Base-by-base conservation (phyloP, 1,140 invertebrate species). In the Laodelphax striatellus region DNA sequence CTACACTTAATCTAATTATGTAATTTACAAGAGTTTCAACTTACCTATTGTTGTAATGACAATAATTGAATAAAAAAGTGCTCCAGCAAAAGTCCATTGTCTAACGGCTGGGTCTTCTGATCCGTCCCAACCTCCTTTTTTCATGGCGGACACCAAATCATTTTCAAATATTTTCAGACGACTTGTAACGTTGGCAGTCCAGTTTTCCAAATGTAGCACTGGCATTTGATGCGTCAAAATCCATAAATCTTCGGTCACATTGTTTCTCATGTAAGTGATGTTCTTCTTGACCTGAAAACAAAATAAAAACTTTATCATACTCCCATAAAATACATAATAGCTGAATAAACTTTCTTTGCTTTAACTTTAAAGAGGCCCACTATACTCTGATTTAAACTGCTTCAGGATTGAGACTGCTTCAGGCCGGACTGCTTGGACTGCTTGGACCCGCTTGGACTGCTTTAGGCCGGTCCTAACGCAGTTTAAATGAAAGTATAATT, bases 11-110 rank as follows among this genome's bases (percentile, higher is more conserved):
- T 28, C 6, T 28, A 28, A 4, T 28, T 4, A 28, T 28, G 24
- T n/a, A 28, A 28, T 28, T 28, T 6, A 2, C 6, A 6, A 28
- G 24, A 2, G 6, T 28, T 28, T 28, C 2, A 28, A 28, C 24
- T 83, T 71, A 94, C 94, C 94, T 57, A 96, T 97, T 19, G 93
- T 97, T 0, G 94, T 97, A 68, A 97, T 97, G 52, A 97, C 93
- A 67, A 97, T 97, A 66, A 98, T 92, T 61, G 92, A 96, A 75
- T 98, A 98, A 73, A 97, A 94, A 4, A 97, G 80, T 1, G 92
- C 88, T 2, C 93, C 94, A 13, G 87, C 82, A 68, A 93, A 90
- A 1, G 89, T 92, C 92, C 92, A 94, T 69, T 93, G 90, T 55
- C 85, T 82, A 63, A 80, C 81, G 10, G 81, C 76, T 8, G 77